Base-by-base conservation (phyloP, 1,140 invertebrate genomes). In the Zophobas morio region DNA sequence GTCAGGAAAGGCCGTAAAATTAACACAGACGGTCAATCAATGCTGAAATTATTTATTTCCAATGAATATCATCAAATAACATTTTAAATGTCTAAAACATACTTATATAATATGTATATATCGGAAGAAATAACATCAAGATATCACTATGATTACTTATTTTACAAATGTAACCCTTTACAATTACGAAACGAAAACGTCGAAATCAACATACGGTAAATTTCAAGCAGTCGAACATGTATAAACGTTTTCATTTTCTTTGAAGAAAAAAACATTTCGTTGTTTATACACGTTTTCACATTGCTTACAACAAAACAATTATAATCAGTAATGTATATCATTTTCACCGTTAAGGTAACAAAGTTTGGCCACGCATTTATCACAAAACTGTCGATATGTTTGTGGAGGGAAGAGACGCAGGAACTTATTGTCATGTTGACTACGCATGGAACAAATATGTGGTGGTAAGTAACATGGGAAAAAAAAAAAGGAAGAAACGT, bases 41-140 rank as follows among this genome's bases (percentile, higher is more conserved):
- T 86, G 83, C 78, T 90, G 87, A 81, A 85, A 85, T 82, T 88
- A 66, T 79, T 81, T 81, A 81, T 81, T 81, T 79, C 77, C 87
- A 6, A 85, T 90, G 49, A 89, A 88, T 81, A 85, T 84, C 39
- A 87, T 90, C 34, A 88, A 89, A 82, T 89, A 90, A 78, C 83
- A 88, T 79, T 88, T 83, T 79, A 88, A 87, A 78, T 88, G 87
- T 83, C 84, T 88, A 63, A 85, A 86, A 77, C 75, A 76, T 81
- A 81, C 70, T 46, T 72, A 70, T 70, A 42, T 77, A 79, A 72
- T 73, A 73, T 73, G 39, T 73, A 73, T 79, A 79, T 72, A 76
- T 77, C 75, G 80, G 80, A 81, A 81, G 80, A 81, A 79, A 74
- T 77, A 79, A 79, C 78, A 79, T 75, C 78, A 77, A 77, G 78